Conservation (phyloP, 2,888 invertebrate species). For the Helobdella robusta region DNA sequence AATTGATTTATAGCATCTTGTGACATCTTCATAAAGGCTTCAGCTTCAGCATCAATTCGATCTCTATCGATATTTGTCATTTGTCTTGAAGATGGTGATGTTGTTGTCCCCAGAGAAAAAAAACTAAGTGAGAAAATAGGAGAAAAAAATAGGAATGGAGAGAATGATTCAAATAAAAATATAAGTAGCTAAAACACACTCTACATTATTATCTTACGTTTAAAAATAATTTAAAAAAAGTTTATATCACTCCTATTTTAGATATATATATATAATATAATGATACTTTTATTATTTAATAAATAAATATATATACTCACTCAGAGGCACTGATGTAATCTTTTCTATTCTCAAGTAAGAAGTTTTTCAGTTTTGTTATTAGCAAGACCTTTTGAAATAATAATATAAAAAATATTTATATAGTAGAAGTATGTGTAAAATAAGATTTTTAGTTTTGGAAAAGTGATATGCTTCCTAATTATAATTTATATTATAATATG, state of each 20-base stretch:
- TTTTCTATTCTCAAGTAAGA: conserved; percentile 70
- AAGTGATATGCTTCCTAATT: too few relatives aligned
- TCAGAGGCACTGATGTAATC: conserved; percentile 65
- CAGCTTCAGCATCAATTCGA: conserved; percentile 74
- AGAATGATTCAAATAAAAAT: neutral
- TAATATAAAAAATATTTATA: conserved; percentile 40
- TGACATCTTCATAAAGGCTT: conserved; percentile 72
- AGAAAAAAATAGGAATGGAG: neutral
- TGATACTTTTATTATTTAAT: too few relatives aligned
- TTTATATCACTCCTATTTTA: too few relatives aligned
- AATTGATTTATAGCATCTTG: conserved; percentile 67
- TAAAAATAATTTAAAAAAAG: too few relatives aligned
- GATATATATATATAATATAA: too few relatives aligned
- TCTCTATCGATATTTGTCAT: conserved; percentile 79
- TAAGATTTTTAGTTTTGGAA: too few relatives aligned
- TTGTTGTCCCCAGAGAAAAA: conserved; percentile 52
- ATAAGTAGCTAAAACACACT: neutral
- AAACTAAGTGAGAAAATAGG: too few relatives aligned
- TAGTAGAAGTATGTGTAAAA: neutral
- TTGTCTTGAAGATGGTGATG: too few relatives aligned
- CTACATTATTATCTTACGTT: too few relatives aligned
- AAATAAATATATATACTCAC: conserved; percentile 38
- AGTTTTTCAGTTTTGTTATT: conserved; percentile 68
- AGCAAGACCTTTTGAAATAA: conserved; percentile 57
- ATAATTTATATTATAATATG: too few relatives aligned